A percentile compares a stretch with the other conserved stretches of the same genome.
Conservation (phyloP, 2,888 invertebrate genomes). For the Poecilus cupreus region DNA sequence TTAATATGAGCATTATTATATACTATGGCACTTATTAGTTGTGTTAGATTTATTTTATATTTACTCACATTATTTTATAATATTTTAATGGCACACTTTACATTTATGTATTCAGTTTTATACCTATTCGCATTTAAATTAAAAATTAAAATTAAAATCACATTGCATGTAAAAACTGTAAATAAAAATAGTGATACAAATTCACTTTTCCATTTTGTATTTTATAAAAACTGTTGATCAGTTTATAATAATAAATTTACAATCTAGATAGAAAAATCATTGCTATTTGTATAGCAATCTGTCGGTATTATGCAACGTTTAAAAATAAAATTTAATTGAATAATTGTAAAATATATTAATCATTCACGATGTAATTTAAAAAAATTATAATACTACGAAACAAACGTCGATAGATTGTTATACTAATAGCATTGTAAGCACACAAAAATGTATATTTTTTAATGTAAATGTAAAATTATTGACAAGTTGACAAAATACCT, state of each 20-base stretch:
- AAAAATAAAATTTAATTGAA: neutral
- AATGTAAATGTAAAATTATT: conserved; percentile 47
- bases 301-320: neutral
- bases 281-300: neutral
- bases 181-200: conserved; percentile 39
- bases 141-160: neutral
- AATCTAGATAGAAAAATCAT: conserved; percentile 12
- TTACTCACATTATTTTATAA: too few species aligned
- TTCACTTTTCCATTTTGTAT: conserved; percentile 45
- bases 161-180: conserved; percentile 48
- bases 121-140: conserved; percentile 44
- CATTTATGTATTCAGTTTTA: too few species aligned
- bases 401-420: neutral
- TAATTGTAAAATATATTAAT: conserved; percentile 10
- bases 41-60: too few species aligned
- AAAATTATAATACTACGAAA: too few species aligned
- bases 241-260: neutral
- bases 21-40: too few species aligned
- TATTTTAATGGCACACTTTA: too few species aligned
- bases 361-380: neutral
- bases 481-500: conserved; percentile 8
- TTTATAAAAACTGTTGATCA: conserved; percentile 43
- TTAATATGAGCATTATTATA: too few species aligned
- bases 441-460: conserved; percentile 46
- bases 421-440: neutral